Evolutionary conservation across 2,797 vertebrate genomes (phyloP).

Genomic region (Notamacropus eugenii): DNA sequence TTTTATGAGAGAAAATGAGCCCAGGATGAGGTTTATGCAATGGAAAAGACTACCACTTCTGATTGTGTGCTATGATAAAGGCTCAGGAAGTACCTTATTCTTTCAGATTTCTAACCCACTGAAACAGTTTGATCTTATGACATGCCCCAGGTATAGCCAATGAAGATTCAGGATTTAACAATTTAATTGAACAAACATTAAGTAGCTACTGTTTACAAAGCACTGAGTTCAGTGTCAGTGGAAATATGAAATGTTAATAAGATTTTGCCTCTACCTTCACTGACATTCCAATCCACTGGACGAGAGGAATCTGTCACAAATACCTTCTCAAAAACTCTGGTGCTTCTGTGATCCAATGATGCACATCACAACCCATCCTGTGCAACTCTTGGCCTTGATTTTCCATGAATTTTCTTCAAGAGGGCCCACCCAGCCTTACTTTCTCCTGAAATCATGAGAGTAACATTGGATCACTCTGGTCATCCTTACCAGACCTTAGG

Average conservation of each 20-base stretch:
- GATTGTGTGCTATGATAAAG: neutral
- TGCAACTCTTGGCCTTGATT: neutral
- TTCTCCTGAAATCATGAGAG: neutral
- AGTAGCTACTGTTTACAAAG: neutral
- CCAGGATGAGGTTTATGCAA: neutral
- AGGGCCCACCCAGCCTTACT: neutral
- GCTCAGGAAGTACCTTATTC: neutral
- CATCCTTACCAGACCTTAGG: neutral
- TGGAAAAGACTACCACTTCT: conserved; percentile 28
- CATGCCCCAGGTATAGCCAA: neutral
- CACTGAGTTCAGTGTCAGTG: neutral
- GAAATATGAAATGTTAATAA: neutral
- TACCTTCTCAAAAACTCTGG: neutral
- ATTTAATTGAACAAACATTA: neutral
- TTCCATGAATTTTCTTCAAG: neutral
- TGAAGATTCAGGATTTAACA: neutral
- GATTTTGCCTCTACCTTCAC: neutral
- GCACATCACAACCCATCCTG: neutral
- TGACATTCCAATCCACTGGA: neutral
- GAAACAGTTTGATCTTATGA: neutral
- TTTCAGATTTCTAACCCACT: neutral
- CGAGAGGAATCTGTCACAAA: neutral
- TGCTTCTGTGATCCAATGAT: neutral
- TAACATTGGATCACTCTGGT: neutral
- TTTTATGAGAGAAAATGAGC: conserved; percentile 17